Percentiles rank a stretch among this genome's conserved stretches.
phyloP scores from a whole-genome alignment of 2,888 invertebrate genomes.

The Petrolisthes cinctipes region DNA sequence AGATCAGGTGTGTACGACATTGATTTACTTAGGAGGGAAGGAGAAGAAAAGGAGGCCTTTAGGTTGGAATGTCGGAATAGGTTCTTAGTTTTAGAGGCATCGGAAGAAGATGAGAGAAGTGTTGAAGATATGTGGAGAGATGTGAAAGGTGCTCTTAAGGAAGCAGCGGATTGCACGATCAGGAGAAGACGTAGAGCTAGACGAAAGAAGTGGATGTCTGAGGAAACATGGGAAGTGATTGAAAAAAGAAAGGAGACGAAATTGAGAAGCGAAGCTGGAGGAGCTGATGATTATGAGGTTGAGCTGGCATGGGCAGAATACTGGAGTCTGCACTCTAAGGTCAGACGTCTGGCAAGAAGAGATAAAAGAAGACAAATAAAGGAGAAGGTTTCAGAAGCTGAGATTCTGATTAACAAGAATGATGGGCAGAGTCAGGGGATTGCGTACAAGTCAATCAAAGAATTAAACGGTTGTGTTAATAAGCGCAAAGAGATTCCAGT shows the following conservation, averaged over 20 bases:
- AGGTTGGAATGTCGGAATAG: neutral
- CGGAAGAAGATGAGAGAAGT: no score
- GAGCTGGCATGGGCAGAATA: neutral
- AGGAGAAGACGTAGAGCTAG: no score
- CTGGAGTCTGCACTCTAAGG: neutral
- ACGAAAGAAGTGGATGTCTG: no score
- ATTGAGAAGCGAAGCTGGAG: neutral
- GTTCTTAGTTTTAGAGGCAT: neutral
- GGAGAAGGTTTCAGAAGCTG: conserved; percentile 2
- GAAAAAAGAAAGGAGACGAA: no score
- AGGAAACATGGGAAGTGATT: no score
- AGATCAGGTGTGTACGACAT: neutral
- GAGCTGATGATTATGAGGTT: neutral
- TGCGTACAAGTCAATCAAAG: conserved; percentile 11
- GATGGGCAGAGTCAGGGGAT: conserved; percentile 10
- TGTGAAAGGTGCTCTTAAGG: no score
- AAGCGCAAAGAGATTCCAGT: conserved; percentile 17
- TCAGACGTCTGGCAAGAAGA: conserved; percentile 1
- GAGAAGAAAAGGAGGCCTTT: neutral
- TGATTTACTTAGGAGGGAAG: neutral
- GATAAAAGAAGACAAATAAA: neutral
- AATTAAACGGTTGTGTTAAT: conserved; percentile 13
- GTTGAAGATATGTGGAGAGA: no score
- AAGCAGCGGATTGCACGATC: no score
- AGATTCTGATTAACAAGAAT: conserved; percentile 3